A percentile compares a stretch with the other conserved stretches of the same genome.
These are phyloP conservation scores for Polydrusus pterygomalis DNA, from an alignment of 2,888 invertebrate species.

Conservation along the genomic window DNA sequence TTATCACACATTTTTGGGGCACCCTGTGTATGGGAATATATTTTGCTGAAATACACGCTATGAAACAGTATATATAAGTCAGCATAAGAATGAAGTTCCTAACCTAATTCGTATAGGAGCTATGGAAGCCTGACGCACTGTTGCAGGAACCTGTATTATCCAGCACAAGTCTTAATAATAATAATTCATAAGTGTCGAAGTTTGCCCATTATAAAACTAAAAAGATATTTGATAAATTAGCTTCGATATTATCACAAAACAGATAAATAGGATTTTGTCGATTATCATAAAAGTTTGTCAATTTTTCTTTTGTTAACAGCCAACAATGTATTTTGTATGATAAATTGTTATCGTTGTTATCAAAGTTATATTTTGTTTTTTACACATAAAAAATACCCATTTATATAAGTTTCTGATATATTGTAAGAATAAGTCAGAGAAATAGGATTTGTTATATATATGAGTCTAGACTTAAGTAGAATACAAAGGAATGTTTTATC, in stretches of 20 bases:
- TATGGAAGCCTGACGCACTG: no score
- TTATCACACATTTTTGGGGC: no score
- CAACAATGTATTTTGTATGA: conserved; percentile 14
- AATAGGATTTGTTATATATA: conserved; percentile 7
- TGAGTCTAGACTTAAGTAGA: conserved; percentile 3
- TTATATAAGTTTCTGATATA: conserved; percentile 13
- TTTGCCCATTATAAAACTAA: not conserved
- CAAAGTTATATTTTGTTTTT: conserved; percentile 24
- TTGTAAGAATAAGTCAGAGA: conserved; percentile 6
- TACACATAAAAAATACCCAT: conserved; percentile 21
- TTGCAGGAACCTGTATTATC: no score
- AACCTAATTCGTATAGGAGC: no score
- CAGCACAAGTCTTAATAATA: not conserved
- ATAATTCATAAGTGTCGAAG: not conserved
- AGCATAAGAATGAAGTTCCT: no score
- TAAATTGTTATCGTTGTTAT: conserved; percentile 24
- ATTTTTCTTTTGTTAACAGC: conserved; percentile 25
- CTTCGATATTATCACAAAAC: not conserved
- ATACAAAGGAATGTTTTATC: conserved; percentile 2
- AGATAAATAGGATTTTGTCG: conserved; percentile 22
- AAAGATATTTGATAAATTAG: not conserved
- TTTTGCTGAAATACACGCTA: no score
- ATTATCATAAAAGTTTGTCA: conserved; percentile 26
- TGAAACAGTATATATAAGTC: no score
- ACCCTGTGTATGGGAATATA: no score